These are phyloP conservation scores for Arenaria interpres DNA, from an alignment of 2,113 vertebrate genomes.

Conservation along the genomic window DNA sequence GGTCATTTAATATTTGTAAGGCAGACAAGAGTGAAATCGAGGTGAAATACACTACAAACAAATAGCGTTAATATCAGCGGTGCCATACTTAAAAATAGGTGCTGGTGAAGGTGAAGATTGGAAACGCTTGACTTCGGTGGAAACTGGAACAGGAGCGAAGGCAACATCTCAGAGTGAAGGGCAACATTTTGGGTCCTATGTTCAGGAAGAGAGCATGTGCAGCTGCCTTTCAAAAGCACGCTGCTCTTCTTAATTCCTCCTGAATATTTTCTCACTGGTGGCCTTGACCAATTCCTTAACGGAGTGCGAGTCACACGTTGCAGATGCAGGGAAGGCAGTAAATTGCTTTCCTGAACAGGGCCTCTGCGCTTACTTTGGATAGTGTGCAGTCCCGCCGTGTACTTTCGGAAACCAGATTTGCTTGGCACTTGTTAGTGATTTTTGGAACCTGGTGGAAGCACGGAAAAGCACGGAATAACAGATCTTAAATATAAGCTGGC, in stretches of 20 bases:
- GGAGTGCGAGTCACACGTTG: background rate
- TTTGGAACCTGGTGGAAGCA: background rate
- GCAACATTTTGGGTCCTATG: background rate
- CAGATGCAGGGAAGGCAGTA: background rate
- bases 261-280: background rate
- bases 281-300: background rate
- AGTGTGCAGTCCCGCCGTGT: background rate
- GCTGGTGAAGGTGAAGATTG: background rate
- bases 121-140: background rate
- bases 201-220: background rate
- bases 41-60: background rate
- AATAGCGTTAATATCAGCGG: background rate
- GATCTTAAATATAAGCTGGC: background rate
- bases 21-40: background rate
- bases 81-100: background rate
- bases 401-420: constrained; percentile 4
- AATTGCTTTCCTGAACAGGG: background rate
- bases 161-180: background rate
- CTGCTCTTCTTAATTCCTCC: background rate
- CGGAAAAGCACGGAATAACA: background rate
- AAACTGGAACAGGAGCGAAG: background rate
- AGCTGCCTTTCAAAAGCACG: background rate
- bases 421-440: constrained; percentile 13
- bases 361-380: background rate
- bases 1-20: background rate